These are phyloP conservation scores for Ectemnius lituratus DNA, from an alignment of 2,888 invertebrate species.

Conservation along the genomic window DNA sequence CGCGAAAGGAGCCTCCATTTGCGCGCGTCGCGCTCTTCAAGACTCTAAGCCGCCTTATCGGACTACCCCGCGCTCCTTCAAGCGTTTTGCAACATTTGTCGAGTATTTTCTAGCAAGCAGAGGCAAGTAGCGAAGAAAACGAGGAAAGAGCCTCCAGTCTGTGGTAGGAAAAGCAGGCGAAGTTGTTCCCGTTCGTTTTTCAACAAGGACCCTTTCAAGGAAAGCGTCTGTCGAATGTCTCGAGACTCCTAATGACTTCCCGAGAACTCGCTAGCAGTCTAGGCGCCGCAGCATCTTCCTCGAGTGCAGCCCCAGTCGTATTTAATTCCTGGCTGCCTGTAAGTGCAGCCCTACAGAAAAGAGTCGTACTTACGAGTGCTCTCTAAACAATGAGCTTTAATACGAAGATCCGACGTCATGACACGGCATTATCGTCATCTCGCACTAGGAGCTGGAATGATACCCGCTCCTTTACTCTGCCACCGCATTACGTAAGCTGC, in stretches of 20 bases:
- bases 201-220: conserved; percentile 28
- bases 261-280: conserved; percentile 20
- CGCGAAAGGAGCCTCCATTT: conserved; percentile 26
- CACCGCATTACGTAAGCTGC: too few relatives aligned
- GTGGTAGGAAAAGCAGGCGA: conserved; percentile 1
- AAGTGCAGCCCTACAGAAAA: neutral
- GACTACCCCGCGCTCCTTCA: neutral
- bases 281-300: conserved; percentile 22
- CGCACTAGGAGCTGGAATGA: neutral
- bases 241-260: conserved; percentile 53
- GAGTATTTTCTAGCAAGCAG: conserved; percentile 30
- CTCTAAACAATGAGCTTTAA: conserved; percentile 30
- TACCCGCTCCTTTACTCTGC: too few relatives aligned
- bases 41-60: conserved; percentile 17
- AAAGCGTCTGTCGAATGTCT: conserved; percentile 42
- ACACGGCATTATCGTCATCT: conserved; percentile 7
- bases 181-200: conserved; percentile 28
- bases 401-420: conserved; percentile 18
- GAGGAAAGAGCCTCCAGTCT: conserved; percentile 16
- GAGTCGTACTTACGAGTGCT: conserved; percentile 27
- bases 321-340: conserved; percentile 17
- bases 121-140: conserved; percentile 26
- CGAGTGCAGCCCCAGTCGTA: conserved; percentile 26
- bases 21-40: neutral
- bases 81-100: conserved; percentile 2